These are phyloP conservation scores for Plutella xylostella DNA, from an alignment of 2,888 invertebrate genomes.

Conservation along the genomic window DNA sequence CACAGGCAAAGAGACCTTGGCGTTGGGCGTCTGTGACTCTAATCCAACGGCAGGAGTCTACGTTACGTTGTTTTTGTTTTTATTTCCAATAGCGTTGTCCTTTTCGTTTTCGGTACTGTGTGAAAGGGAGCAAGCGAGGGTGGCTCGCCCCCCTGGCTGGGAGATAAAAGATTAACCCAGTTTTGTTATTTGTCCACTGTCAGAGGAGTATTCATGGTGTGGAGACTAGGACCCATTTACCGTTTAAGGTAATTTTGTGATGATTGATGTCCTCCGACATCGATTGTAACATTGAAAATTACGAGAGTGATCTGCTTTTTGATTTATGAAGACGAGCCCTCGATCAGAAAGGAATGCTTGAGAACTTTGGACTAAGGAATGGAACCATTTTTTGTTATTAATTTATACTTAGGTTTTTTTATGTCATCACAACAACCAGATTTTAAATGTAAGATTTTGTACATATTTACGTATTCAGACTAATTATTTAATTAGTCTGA, in stretches of 20 bases:
- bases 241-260: conserved; percentile 65
- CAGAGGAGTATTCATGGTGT: conserved; percentile 68
- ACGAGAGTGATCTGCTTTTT: conserved; percentile 45
- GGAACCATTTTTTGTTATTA: background rate
- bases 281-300: background rate
- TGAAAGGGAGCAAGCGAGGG: conserved; percentile 44
- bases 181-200: conserved; percentile 71
- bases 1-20: conserved; percentile 34
- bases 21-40: no score
- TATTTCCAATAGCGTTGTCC: conserved; percentile 31
- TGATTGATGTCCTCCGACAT: conserved; percentile 59
- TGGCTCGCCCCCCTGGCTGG: conserved; percentile 56
- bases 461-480: no score
- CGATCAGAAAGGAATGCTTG: background rate
- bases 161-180: conserved; percentile 70
- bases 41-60: no score
- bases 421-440: background rate
- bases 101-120: conserved; percentile 40
- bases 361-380: background rate
- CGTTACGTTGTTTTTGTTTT: background rate
- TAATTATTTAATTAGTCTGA: no score
- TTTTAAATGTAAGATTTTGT: background rate
- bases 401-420: background rate
- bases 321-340: conserved; percentile 44
- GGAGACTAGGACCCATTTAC: conserved; percentile 55